phyloP scores from a whole-genome alignment of 2,113 vertebrate species.

The Pachyramphus minor region DNA sequence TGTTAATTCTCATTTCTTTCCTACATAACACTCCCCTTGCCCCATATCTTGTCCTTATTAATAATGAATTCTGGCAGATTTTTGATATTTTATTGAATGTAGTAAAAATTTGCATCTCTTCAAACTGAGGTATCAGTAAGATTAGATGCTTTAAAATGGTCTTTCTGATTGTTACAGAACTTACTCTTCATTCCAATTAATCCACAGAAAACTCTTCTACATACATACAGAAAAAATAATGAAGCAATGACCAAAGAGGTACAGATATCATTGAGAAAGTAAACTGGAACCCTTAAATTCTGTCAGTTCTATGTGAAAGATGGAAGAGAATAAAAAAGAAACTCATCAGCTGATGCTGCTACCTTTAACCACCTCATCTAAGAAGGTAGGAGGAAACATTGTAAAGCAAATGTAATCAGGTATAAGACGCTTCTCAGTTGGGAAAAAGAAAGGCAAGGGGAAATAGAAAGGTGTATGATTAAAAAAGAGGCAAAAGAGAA shows the following conservation, averaged over 20 bases:
- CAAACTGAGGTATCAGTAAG: neutral
- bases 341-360: neutral
- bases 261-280: neutral
- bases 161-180: neutral
- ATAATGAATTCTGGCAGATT: neutral
- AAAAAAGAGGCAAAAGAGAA: slow-evolving; percentile 14
- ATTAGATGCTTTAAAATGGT: neutral
- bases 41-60: neutral
- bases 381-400: slow-evolving; percentile 8
- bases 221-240: neutral
- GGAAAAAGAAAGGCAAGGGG: neutral
- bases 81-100: neutral
- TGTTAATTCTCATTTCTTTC: neutral
- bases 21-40: neutral
- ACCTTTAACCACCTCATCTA: neutral
- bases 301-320: neutral
- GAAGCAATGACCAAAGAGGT: neutral
- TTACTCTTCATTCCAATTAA: neutral
- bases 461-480: neutral
- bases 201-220: neutral
- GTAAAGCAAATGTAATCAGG: slow-evolving; percentile 15
- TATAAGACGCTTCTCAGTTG: neutral
- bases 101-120: neutral
- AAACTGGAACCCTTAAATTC: neutral
- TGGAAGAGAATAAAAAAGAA: neutral